A percentile compares a stretch with the other conserved stretches of the same genome.
phyloP scores from a whole-genome alignment of 2,888 invertebrate species.

The Schizotus pectinicornis region DNA sequence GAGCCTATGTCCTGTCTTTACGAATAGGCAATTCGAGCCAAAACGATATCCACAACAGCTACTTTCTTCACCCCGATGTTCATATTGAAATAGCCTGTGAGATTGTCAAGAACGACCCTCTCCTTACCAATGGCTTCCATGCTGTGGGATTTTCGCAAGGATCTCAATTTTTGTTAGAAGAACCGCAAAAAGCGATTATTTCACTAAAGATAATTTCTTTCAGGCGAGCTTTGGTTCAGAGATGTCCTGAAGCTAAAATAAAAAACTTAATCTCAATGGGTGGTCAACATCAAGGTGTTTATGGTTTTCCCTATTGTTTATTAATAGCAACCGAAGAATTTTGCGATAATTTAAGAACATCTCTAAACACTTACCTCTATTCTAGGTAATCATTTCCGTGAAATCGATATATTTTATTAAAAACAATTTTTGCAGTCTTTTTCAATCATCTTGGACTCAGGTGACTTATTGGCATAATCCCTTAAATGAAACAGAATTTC shows the following conservation, averaged over 20 bases:
- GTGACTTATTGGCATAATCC: slow-evolving; percentile 99
- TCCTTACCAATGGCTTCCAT: slow-evolving; percentile 82
- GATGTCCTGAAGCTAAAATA: too few species aligned
- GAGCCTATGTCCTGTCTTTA: slow-evolving; percentile 84
- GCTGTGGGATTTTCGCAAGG: slow-evolving; percentile 99
- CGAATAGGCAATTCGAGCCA: slow-evolving; percentile 74
- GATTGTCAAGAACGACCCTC: slow-evolving; percentile 68
- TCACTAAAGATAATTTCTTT: too few species aligned
- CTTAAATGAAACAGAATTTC: slow-evolving; percentile 78
- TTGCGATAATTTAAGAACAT: background rate
- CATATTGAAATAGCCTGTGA: slow-evolving; percentile 82
- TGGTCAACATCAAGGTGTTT: too few species aligned
- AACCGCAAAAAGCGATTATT: too few species aligned
- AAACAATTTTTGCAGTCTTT: slow-evolving; percentile 65
- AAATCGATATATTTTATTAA: background rate
- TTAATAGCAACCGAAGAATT: slow-evolving; percentile 62
- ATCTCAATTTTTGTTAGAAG: slow-evolving; percentile 87
- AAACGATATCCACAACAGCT: slow-evolving; percentile 82
- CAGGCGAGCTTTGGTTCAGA: too few species aligned
- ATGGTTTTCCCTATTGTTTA: slow-evolving; percentile 74
- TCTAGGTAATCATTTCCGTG: too few species aligned
- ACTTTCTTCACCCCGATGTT: slow-evolving; percentile 79
- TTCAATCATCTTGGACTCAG: slow-evolving; percentile 81
- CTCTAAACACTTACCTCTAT: too few species aligned
- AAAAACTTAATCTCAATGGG: too few species aligned